Evolutionary conservation across 2,113 vertebrate species (phyloP), one percentile per base, ranked within the genome.

Genomic region (Mystacornis crossleyi): DNA sequence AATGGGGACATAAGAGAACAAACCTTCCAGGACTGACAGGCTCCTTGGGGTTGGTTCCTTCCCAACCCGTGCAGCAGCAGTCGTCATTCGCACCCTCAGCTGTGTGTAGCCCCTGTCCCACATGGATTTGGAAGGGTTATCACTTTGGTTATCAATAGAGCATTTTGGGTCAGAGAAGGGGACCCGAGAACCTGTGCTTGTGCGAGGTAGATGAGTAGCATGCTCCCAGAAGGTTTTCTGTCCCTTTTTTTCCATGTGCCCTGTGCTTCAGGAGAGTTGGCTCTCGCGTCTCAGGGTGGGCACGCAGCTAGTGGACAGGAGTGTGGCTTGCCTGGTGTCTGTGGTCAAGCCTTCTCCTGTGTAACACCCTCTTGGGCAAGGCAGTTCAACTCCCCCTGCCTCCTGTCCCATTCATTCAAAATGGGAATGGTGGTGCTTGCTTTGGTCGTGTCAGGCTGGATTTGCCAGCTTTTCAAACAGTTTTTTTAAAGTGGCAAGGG

Each of bases 21-120:
- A 81, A 67, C 40, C 0, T 1, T 28, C 14, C 33, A 25, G 65
- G n/a, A 48, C 18, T 45, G 79, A 29, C 1, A 0, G 33, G n/a
- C 21, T 78, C 40, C 33, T 45, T 36, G 64, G 70, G 21, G 24
- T 3, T n/a, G 29, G 10, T 73, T 51, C 51, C n/a, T 53, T 25
- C 42, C 42, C 34, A 26, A 4, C 3, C 26, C 5, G 1, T 13
- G 47, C 42, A 28, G 81, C 45, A 38, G 58, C 10, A 50, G 29
- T 18, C 29, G 72, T 16, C 55, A 57, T 84, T 86, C 29, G 7
- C 40, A 66, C 55, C 31, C 55, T 12, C 7, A 45, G 31, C 3
- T 2, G 16, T 29, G 29, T 40, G 31, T 9, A 2, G 12, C 55
- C 43, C 36, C 18, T 3, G 7, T 58, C 84, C 28, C 80, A 86